Evolutionary conservation across 2,888 invertebrate species (phyloP), one percentile per base, ranked within the genome.

Genomic region (Drosophila demipolita): DNA sequence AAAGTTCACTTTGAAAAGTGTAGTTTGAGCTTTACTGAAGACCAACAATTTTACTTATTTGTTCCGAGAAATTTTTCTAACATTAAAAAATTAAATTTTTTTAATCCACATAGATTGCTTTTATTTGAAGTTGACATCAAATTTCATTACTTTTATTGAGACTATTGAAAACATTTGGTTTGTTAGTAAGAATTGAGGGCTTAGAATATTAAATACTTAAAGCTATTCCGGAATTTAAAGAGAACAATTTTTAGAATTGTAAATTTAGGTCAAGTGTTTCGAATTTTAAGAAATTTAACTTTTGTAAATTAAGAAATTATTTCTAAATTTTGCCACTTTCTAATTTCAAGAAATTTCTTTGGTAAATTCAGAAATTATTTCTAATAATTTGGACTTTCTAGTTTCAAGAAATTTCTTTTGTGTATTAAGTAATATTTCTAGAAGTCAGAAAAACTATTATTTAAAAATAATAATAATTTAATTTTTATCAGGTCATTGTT

Each of bases 161-260:
- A 0, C 3, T 17, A 0, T 8, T 17, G 17, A 2, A 17, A 8
- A 17, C 17, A 3, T 38, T 38, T 38, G 0, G 17, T 17, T 12
- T 38, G 5, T 17, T 38, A 38, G 8, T 17, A 38, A 38, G 3
- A 38, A 8, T 17, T 36, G 3, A 36, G 7, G 1, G 7, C 7
- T 36, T 7, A 36, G 15, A 15, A 36, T 7, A 17, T 3, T 15
- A 36, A 3, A 36, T 36, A 36, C 36, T 15, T 1, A 45, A 45
- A 20, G 12, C 1, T 20, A 7, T 20, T 20, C 12, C 1, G 7
- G 1, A 20, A 45, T 12, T 20, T 1, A 0, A 20, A 45, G 7
- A 3, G 6, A 12, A 42, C 20, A 12, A 20, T 12, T 2, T 11
- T 2, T 42, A 1, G 1, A 5, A n/a, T n/a, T n/a, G 5, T 11